A percentile compares a stretch with the other conserved stretches of the same genome.
These are phyloP conservation scores for Furcifer pardalis DNA, from an alignment of 2,797 vertebrate genomes.

Conservation along the genomic window DNA sequence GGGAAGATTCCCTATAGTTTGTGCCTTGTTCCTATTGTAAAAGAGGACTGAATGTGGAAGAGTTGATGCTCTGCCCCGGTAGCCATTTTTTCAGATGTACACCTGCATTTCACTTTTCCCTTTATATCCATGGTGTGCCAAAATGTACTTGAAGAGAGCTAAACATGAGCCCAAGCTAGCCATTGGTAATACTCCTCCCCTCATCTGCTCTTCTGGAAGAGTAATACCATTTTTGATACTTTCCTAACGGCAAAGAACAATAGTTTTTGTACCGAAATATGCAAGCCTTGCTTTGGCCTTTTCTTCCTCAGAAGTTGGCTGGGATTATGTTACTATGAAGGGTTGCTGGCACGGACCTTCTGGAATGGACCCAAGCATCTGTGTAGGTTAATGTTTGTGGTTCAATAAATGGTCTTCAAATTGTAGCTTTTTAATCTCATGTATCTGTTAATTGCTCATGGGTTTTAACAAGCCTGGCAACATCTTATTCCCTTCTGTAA, in stretches of 20 bases:
- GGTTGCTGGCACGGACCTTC: neutral
- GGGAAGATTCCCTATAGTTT: neutral
- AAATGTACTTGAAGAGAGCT: neutral
- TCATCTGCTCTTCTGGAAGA: neutral
- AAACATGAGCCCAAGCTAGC: neutral
- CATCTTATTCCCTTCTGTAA: neutral
- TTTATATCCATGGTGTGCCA: neutral
- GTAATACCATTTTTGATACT: neutral
- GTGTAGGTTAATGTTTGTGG: neutral
- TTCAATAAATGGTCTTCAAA: constrained; percentile 13
- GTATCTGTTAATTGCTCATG: neutral
- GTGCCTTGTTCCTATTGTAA: no score
- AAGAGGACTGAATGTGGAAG: neutral
- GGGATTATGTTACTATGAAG: neutral
- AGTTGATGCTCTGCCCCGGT: neutral
- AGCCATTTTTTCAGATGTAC: neutral
- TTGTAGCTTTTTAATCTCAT: neutral
- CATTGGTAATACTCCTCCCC: neutral
- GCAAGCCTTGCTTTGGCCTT: neutral
- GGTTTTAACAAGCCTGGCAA: neutral
- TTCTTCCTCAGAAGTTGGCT: neutral
- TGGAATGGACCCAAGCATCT: neutral
- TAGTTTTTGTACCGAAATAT: neutral
- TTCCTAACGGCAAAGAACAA: neutral
- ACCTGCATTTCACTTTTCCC: neutral